Evolutionary conservation across 1,140 invertebrate species (phyloP), one percentile per base, ranked within the genome.

Genomic region (Oreohelix idahoensis): DNA sequence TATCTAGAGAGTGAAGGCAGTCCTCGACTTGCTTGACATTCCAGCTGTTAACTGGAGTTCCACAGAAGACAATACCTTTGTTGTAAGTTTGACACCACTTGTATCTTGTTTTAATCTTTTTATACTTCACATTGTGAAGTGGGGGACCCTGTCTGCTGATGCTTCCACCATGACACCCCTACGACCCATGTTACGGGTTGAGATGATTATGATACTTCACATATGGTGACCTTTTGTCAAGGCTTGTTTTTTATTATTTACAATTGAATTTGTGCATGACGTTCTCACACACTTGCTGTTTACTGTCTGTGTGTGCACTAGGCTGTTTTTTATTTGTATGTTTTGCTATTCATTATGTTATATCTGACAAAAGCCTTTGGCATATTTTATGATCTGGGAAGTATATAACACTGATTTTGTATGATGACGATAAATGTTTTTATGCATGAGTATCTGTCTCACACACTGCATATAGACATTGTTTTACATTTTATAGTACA

Each of bases 1-100:
- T 10, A 42, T 2, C 4, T 29, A 79, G 77, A 79, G 39, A 79
- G 78, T 78, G 15, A 66, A 82, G 45, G 53, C 39, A 0, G 45
- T 58, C 10, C 49, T 35, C 17, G n/a, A 51, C 13, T 20, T 39
- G 45, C 26, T 73, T 17, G 45, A 79, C 66, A 69, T 77, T 29
- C 69, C 32, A 29, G 4, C 23, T 58, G 75, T 73, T 49, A 39
- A 49, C 42, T 71, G 29, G 76, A 82, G 32, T 29, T 26, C 0
- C 26, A 76, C 38, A 63, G 63, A 84, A 26, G 63, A 51, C 76
- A 38, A 49, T 45, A 29, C 38, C 23, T 26, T 77, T 49, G 23
- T 69, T 32, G 71, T 58, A 76, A 76, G 42, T 35, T 32, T 53
- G 45, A 78, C 15, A 23, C 0, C 36, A 29, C 29, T 35, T 51